Conservation (phyloP, 2,113 vertebrate species). For the Chloropsis cyanopogon region DNA sequence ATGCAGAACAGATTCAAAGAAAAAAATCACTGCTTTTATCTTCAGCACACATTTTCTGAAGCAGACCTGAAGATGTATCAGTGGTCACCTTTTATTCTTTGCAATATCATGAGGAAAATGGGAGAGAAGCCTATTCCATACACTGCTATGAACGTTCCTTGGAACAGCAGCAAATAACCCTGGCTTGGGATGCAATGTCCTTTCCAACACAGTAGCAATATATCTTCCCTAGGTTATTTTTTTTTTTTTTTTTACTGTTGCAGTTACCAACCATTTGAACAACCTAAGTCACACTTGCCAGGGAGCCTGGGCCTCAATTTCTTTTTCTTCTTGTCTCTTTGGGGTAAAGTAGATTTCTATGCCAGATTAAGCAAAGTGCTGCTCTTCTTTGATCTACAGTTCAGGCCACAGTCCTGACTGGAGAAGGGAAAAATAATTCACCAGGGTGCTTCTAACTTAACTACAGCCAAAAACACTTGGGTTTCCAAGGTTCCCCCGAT, state of each 20-base stretch:
- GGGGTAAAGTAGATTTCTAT: conserved; percentile 55
- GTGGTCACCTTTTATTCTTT: background rate
- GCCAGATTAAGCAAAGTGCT: conserved; percentile 66
- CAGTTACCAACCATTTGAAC: background rate
- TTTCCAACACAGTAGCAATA: background rate
- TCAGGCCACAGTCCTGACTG: conserved; percentile 37
- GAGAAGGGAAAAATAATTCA: conserved; percentile 28
- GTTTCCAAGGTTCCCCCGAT: background rate
- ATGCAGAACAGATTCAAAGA: background rate
- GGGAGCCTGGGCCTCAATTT: conserved; percentile 28
- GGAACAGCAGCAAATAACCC: background rate
- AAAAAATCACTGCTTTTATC: background rate
- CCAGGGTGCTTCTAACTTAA: background rate
- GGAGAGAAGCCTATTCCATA: background rate
- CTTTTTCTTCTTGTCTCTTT: conserved; percentile 51
- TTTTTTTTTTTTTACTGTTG: conserved; percentile 12
- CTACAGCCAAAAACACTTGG: background rate
- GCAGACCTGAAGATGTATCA: background rate
- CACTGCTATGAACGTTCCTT: background rate
- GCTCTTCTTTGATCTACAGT: conserved; percentile 78
- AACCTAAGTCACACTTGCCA: background rate
- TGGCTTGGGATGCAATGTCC: background rate
- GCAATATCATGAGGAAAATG: background rate
- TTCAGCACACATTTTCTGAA: background rate
- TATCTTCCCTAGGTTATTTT: conserved; percentile 28